Conservation (phyloP, 1,140 invertebrate species). For the Drosophila orosa region DNA sequence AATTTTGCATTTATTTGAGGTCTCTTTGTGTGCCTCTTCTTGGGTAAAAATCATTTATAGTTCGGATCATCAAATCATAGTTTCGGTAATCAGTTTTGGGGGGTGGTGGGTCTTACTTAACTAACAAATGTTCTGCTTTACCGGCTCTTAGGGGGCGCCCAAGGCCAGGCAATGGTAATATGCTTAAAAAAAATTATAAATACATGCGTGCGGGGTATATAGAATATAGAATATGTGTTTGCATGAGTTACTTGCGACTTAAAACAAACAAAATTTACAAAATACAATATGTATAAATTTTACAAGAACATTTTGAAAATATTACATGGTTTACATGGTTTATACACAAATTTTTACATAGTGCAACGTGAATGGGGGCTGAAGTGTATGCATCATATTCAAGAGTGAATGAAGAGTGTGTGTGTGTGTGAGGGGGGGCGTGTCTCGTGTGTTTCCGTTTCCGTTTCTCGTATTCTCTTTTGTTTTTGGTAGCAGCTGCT, state of each 20-base stretch:
- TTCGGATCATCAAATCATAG: slow-evolving; percentile 28
- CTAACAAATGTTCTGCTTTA: slow-evolving; percentile 54
- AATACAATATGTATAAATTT: slow-evolving; percentile 70
- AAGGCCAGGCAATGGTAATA: slow-evolving; percentile 21
- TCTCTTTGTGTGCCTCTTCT: slow-evolving; percentile 12
- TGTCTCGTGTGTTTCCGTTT: slow-evolving; percentile 41
- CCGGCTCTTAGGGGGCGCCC: slow-evolving; percentile 11
- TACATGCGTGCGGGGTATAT: slow-evolving; percentile 59
- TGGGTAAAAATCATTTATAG: slow-evolving; percentile 29
- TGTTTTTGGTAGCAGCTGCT: slow-evolving; percentile 54
- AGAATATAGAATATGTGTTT: slow-evolving; percentile 32
- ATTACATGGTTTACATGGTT: slow-evolving; percentile 68
- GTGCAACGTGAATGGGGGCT: slow-evolving; percentile 74
- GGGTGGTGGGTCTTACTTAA: slow-evolving; percentile 56
- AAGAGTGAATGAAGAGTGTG: slow-evolving; percentile 22
- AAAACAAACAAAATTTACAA: slow-evolving; percentile 75
- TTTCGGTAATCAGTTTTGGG: slow-evolving; percentile 51
- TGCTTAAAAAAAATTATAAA: slow-evolving; percentile 64
- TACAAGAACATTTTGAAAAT: slow-evolving; percentile 75
- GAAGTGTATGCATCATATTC: slow-evolving; percentile 47
- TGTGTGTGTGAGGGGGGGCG: slow-evolving; percentile 29
- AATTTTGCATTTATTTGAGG: slow-evolving; percentile 31
- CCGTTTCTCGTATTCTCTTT: slow-evolving; percentile 12
- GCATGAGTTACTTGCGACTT: slow-evolving; percentile 56
- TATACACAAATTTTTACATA: slow-evolving; percentile 80